A percentile compares a stretch with the other conserved stretches of the same genome.
Evolutionary conservation across 2,888 invertebrate genomes (phyloP).

Genomic region (Nasonovia ribisnigri): DNA sequence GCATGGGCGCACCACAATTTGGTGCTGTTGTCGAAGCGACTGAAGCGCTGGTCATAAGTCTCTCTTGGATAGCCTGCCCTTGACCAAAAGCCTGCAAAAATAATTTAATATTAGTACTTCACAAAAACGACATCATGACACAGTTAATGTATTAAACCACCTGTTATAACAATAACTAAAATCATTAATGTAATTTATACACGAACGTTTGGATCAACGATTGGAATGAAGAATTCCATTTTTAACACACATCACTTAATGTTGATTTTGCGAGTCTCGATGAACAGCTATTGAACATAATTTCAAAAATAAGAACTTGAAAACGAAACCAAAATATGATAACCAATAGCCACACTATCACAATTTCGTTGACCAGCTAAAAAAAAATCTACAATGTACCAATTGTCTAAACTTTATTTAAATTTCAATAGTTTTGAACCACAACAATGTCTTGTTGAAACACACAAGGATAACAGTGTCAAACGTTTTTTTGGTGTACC

Average conservation of each 20-base stretch:
- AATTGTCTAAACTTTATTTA: neutral
- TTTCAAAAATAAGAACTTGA: neutral
- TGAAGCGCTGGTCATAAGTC: constrained; percentile 43
- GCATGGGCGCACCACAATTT: constrained; percentile 52
- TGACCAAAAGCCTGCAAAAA: constrained; percentile 44
- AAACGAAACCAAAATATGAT: neutral
- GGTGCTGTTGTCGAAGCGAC: constrained; percentile 37
- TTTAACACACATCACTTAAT: neutral
- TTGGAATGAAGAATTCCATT: neutral
- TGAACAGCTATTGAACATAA: neutral
- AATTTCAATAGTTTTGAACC: constrained; percentile 19
- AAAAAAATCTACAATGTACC: neutral
- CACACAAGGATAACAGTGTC: neutral
- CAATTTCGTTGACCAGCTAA: neutral
- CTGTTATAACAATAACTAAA: neutral
- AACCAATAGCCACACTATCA: neutral
- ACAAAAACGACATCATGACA: neutral
- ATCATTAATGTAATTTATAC: neutral
- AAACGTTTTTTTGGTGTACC: neutral
- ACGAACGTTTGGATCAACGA: neutral
- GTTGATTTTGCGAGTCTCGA: neutral
- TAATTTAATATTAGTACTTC: neutral
- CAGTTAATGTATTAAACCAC: neutral
- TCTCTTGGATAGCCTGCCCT: constrained; percentile 51
- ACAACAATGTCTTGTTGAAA: neutral